Evolutionary conservation across 2,888 invertebrate species (phyloP).

Genomic region (Gerris lacustris): DNA sequence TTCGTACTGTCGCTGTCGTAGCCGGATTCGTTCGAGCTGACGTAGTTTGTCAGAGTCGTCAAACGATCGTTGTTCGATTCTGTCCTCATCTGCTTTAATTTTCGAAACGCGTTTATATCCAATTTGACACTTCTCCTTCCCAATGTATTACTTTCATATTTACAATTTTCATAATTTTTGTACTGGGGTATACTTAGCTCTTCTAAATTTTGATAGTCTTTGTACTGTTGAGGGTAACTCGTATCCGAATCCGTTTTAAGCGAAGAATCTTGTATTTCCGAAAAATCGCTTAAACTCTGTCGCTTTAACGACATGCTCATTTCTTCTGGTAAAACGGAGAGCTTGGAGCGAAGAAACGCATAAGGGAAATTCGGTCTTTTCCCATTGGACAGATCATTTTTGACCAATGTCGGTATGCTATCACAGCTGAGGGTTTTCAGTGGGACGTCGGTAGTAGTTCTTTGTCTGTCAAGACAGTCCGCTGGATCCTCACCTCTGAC

Average conservation of each 20-base stretch:
- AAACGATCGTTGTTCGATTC: slow-evolving; percentile 34
- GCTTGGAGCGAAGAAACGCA: slow-evolving; percentile 60
- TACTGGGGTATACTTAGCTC: slow-evolving; percentile 20
- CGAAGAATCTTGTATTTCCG: slow-evolving; percentile 26
- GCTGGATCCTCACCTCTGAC: slow-evolving; percentile 68
- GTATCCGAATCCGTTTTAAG: slow-evolving; percentile 50
- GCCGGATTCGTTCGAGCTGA: slow-evolving; percentile 71
- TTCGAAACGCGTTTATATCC: slow-evolving; percentile 26
- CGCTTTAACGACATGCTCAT: slow-evolving; percentile 42
- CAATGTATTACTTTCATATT: slow-evolving; percentile 28
- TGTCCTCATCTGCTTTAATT: slow-evolving; percentile 27
- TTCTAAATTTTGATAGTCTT: slow-evolving; percentile 31
- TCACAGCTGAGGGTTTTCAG: slow-evolving; percentile 59
- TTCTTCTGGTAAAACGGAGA: slow-evolving; percentile 66
- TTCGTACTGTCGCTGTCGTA: slow-evolving; percentile 64
- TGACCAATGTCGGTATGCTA: slow-evolving; percentile 51
- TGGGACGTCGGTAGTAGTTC: slow-evolving; percentile 37
- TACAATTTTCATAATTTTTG: slow-evolving; percentile 15
- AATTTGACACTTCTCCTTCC: slow-evolving; percentile 26
- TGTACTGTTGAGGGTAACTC: slow-evolving; percentile 38
- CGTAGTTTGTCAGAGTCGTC: slow-evolving; percentile 46
- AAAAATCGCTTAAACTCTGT: slow-evolving; percentile 45
- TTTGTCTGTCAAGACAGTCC: slow-evolving; percentile 51
- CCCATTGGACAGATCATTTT: slow-evolving; percentile 33
- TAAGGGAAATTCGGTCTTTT: slow-evolving; percentile 61